phyloP scores from a whole-genome alignment of 64 coral and sea anemone genomes.

The Montipora sp. region DNA sequence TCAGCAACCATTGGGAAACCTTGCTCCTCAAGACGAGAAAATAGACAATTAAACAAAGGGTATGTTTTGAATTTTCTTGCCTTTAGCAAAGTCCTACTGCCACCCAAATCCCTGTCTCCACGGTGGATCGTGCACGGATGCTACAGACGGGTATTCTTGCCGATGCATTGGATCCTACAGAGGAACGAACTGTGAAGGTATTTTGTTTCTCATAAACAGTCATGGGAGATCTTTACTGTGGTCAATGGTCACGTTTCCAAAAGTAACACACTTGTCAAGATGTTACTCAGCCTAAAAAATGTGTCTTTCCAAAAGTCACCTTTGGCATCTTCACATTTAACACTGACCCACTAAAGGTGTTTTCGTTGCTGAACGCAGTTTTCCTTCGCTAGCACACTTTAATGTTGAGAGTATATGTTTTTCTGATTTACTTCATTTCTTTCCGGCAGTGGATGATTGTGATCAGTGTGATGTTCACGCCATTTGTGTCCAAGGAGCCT shows the following conservation, averaged over 20 bases:
- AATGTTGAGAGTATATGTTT: background rate
- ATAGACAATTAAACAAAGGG: background rate
- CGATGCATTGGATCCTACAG: slow-evolving; percentile 77
- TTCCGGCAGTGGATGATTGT: slow-evolving; percentile 85
- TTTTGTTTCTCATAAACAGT: too few relatives aligned
- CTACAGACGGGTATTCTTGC: slow-evolving; percentile 59
- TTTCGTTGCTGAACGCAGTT: too few relatives aligned
- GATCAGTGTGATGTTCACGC: slow-evolving; percentile 93
- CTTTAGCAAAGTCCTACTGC: slow-evolving; percentile 68
- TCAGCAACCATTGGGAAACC: too few relatives aligned
- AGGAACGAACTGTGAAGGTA: slow-evolving; percentile 73
- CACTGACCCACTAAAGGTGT: too few relatives aligned
- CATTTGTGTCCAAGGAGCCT: slow-evolving; percentile 89
- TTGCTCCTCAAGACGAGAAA: too few relatives aligned
- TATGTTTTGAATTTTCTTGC: background rate
- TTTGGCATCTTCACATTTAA: too few relatives aligned
- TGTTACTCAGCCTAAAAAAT: too few relatives aligned
- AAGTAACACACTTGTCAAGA: too few relatives aligned
- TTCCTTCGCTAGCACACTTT: too few relatives aligned
- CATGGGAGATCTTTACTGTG: too few relatives aligned
- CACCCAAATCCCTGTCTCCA: slow-evolving; percentile 89
- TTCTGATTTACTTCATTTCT: background rate
- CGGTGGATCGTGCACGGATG: slow-evolving; percentile 77
- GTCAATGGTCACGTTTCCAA: too few relatives aligned
- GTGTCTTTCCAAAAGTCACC: too few relatives aligned